These are phyloP conservation scores for Lepus timidus DNA, from an alignment of 2,113 vertebrate genomes.

Conservation along the genomic window DNA sequence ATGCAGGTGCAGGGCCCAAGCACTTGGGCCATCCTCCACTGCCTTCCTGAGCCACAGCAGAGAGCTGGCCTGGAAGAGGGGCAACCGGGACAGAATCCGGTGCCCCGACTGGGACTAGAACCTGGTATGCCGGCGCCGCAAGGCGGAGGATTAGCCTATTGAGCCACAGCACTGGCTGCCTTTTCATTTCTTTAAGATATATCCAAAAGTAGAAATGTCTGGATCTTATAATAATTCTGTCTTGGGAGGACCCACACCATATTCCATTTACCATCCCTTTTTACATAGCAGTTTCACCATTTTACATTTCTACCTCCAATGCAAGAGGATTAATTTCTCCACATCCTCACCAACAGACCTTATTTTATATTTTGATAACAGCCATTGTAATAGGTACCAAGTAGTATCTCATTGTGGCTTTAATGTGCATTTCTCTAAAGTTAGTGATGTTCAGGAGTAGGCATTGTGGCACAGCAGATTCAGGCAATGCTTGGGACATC, in stretches of 20 bases:
- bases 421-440: constrained; percentile 22
- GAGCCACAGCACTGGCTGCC: neutral
- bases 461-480: no score
- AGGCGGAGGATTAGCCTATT: no score
- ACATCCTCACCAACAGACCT: neutral
- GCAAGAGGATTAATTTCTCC: neutral
- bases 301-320: neutral
- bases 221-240: neutral
- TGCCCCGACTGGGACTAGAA: no score
- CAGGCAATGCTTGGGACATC: no score
- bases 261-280: neutral
- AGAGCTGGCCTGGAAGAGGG: no score
- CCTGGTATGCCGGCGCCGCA: no score
- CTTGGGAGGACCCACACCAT: neutral
- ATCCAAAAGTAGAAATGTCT: neutral
- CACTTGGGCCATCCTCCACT: no score
- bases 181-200: neutral
- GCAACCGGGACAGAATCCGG: no score
- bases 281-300: neutral
- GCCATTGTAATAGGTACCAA: neutral
- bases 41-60: no score
- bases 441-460: neutral
- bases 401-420: neutral
- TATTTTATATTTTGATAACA: neutral
- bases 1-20: no score